These are phyloP conservation scores for Fringilla coelebs DNA, from an alignment of 2,797 vertebrate genomes.

Conservation along the genomic window DNA sequence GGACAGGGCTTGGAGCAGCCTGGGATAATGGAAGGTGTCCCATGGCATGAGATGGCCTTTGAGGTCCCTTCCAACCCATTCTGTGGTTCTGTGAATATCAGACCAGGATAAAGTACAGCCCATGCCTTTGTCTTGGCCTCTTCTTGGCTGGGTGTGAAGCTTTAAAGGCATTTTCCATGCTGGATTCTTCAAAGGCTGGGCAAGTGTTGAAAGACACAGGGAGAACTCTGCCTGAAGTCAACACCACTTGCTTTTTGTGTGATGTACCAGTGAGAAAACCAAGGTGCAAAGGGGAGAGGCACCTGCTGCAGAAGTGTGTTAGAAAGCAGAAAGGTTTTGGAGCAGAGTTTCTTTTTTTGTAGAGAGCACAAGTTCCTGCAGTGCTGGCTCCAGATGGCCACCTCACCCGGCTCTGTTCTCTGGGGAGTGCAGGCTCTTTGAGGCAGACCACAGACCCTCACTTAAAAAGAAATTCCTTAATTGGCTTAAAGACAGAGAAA, in stretches of 20 bases:
- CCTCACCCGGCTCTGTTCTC: not conserved
- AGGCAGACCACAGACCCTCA: not conserved
- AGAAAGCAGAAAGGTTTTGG: not conserved
- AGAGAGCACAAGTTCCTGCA: not conserved
- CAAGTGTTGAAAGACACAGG: not conserved
- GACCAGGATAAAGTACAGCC: not conserved
- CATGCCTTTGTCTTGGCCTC: not conserved
- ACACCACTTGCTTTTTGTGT: not conserved
- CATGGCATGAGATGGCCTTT: not conserved
- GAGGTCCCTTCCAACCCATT: not conserved
- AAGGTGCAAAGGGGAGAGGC: not conserved
- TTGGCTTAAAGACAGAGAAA: not conserved
- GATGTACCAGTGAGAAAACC: accelerated
- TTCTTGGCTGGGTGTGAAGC: not conserved
- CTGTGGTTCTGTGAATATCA: not conserved
- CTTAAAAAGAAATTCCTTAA: not conserved
- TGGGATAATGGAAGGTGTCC: not conserved
- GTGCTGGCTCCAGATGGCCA: not conserved
- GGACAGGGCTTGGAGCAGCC: accelerated
- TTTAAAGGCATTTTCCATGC: not conserved
- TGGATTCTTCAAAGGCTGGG: not conserved
- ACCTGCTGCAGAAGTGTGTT: not conserved
- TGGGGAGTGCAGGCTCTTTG: not conserved
- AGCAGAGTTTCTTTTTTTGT: not conserved
- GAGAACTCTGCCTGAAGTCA: not conserved